Percentiles rank a stretch among this genome's conserved stretches.
These are phyloP conservation scores for Chanos chanos DNA, from an alignment of 2,797 vertebrate species.

Conservation along the genomic window DNA sequence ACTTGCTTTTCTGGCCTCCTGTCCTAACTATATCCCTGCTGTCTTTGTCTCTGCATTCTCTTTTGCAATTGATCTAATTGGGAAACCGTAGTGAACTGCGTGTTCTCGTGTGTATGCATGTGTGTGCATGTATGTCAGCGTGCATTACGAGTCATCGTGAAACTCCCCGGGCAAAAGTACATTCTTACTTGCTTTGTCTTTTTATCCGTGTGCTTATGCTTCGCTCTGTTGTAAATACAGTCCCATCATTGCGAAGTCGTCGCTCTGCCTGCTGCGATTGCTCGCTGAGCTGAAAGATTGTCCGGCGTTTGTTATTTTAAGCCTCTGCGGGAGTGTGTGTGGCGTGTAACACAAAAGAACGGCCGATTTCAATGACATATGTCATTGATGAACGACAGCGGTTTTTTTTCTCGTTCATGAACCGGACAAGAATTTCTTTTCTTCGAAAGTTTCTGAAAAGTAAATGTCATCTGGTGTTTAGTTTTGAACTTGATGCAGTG, in stretches of 20 bases:
- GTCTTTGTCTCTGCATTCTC: constrained; percentile 32
- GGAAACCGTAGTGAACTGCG: constrained; percentile 33
- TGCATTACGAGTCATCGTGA: constrained; percentile 47
- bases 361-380: constrained; percentile 19
- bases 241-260: constrained; percentile 35
- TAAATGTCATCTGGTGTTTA: not conserved
- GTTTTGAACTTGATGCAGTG: not conserved
- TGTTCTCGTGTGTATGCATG: constrained; percentile 3
- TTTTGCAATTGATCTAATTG: constrained; percentile 47
- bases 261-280: constrained; percentile 53
- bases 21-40: constrained; percentile 34
- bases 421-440: constrained; percentile 7
- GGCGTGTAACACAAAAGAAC: constrained; percentile 15
- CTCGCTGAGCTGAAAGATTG: constrained; percentile 49
- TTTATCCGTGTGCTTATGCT: constrained; percentile 26
- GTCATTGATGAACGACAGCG: not conserved
- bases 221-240: constrained; percentile 30
- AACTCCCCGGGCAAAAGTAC: constrained; percentile 27
- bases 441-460: not conserved
- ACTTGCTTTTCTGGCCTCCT: not conserved
- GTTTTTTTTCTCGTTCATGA: constrained; percentile 28
- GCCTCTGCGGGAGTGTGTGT: constrained; percentile 14
- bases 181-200: constrained; percentile 37
- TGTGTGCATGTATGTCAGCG: constrained; percentile 3
- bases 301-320: constrained; percentile 39